Evolutionary conservation across 2,888 invertebrate genomes (phyloP).

Genomic region (Anagyrus pseudococci): DNA sequence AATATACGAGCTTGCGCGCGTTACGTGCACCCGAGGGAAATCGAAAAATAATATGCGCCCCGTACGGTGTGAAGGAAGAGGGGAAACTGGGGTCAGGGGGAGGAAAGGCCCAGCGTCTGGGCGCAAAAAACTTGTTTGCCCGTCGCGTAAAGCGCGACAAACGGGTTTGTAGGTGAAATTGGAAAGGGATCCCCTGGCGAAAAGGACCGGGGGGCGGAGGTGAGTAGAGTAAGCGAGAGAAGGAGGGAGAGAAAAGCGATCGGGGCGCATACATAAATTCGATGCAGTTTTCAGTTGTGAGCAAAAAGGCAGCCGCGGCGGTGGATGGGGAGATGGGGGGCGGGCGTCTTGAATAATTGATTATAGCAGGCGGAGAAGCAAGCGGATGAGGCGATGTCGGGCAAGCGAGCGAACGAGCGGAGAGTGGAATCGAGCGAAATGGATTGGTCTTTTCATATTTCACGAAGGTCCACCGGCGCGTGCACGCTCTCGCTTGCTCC

Average conservation of each 20-base stretch:
- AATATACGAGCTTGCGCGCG: slow-evolving; percentile 4
- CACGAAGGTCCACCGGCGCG: slow-evolving; percentile 12
- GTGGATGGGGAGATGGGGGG: neutral
- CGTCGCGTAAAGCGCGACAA: no score
- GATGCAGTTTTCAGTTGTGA: slow-evolving; percentile 12
- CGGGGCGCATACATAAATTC: neutral
- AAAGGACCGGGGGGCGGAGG: neutral
- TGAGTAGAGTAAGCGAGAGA: neutral
- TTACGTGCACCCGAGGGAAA: slow-evolving; percentile 22
- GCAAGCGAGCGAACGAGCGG: neutral
- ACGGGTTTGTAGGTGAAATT: no score
- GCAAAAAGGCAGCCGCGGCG: slow-evolving; percentile 1
- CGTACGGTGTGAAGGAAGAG: neutral
- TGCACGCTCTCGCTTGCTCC: neutral
- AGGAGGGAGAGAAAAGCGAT: neutral
- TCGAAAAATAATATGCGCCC: slow-evolving; percentile 21
- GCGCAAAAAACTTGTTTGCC: no score
- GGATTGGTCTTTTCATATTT: slow-evolving; percentile 29
- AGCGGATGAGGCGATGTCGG: neutral
- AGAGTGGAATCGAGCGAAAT: slow-evolving; percentile 5
- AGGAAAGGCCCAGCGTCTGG: neutral
- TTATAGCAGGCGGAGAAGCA: neutral
- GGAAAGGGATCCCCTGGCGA: neutral
- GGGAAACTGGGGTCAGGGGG: neutral
- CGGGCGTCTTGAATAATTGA: slow-evolving; percentile 12